A percentile compares a stretch with the other conserved stretches of the same genome.
Conservation (phyloP, 2,888 invertebrate genomes). For the Heteromyza rotundicornis region DNA sequence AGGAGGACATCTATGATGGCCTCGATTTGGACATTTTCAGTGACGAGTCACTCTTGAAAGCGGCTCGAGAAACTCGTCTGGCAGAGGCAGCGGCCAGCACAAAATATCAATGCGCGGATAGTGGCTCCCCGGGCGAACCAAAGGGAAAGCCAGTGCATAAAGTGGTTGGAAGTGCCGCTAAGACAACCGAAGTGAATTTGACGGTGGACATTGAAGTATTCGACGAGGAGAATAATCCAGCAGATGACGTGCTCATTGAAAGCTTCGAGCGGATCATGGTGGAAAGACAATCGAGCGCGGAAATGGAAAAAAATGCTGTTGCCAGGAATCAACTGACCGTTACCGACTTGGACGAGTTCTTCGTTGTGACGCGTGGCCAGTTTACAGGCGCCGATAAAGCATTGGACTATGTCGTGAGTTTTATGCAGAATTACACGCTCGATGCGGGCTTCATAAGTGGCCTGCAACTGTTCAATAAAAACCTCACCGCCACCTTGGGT, state of each 20-base stretch:
- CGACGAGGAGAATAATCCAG: constrained; percentile 52
- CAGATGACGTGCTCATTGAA: constrained; percentile 45
- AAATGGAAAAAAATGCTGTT: neutral
- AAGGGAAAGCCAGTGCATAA: neutral
- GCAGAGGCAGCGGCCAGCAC: constrained; percentile 32
- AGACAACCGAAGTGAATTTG: constrained; percentile 22
- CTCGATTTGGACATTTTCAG: constrained; percentile 60
- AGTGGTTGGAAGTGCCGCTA: neutral
- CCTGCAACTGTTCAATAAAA: constrained; percentile 44
- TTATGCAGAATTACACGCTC: constrained; percentile 50
- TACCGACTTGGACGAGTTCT: constrained; percentile 47
- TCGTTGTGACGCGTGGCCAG: constrained; percentile 35
- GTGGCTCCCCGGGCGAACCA: neutral
- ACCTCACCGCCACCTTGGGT: constrained; percentile 39
- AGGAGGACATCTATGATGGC: constrained; percentile 56
- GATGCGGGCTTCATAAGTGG: constrained; percentile 49
- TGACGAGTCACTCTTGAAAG: constrained; percentile 56
- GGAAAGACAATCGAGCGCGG: constrained; percentile 31
- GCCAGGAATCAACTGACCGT: constrained; percentile 45
- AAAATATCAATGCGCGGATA: constrained; percentile 29
- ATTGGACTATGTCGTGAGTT: constrained; percentile 38
- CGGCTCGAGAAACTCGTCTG: constrained; percentile 41
- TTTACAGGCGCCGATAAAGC: constrained; percentile 38
- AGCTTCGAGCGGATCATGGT: constrained; percentile 52
- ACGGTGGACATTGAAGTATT: constrained; percentile 57